A percentile compares a stretch with the other conserved stretches of the same genome.
These are phyloP conservation scores for Lagopus muta DNA, from an alignment of 2,113 vertebrate genomes.

Conservation along the genomic window DNA sequence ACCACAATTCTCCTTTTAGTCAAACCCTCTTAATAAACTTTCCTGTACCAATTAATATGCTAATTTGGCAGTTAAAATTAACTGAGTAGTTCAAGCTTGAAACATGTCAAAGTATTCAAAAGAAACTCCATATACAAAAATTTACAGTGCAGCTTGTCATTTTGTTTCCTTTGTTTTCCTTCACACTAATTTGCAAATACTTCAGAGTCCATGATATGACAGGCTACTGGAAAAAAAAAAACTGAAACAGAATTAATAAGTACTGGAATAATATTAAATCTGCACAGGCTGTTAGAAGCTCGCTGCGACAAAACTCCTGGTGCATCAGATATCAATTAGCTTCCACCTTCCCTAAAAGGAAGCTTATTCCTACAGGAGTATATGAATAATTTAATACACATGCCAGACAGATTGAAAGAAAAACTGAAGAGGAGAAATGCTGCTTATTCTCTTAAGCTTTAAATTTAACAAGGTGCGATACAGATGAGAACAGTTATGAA, in stretches of 20 bases:
- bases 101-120: neutral
- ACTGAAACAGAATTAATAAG: conserved; percentile 52
- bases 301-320: conserved; percentile 24
- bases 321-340: conserved; percentile 45
- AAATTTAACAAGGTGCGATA: neutral
- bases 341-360: conserved; percentile 46
- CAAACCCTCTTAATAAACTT: neutral
- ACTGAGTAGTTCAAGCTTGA: neutral
- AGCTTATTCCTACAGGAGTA: conserved; percentile 25
- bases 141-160: neutral
- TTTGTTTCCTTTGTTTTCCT: neutral
- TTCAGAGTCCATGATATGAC: neutral
- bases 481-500: neutral
- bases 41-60: neutral
- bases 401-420: conserved; percentile 29
- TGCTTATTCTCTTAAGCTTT: conserved; percentile 17
- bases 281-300: neutral
- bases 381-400: conserved; percentile 68
- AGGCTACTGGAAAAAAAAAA: neutral
- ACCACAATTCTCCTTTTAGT: neutral
- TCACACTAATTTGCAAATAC: neutral
- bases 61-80: neutral
- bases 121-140: neutral
- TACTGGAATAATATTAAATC: neutral
- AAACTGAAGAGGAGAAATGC: neutral